Evolutionary conservation across 1,140 invertebrate species (phyloP), one percentile per base, ranked within the genome.

Genomic region (Brachionus angularis): DNA sequence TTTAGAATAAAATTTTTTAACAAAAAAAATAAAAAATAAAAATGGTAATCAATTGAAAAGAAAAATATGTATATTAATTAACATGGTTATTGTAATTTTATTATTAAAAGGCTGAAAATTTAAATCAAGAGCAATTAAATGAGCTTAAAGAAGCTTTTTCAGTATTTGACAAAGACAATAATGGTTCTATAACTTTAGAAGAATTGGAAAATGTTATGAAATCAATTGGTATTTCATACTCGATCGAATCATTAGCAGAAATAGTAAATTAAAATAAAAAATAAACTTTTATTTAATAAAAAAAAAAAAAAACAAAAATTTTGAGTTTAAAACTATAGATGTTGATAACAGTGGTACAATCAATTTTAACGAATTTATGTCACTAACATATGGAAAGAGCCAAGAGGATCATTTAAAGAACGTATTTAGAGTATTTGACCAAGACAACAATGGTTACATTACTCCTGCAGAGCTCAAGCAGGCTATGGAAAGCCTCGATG

Each of bases 131-230:
- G 36, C 46, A 71, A 39, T 23, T 71, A 3, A 29, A 50, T 39
- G 67, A 71, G 2, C 31, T 71, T 8, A 31, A 36, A 7, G 25
- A 52, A 12, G 49, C 49, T 25, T 71, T 71, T 53, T 39, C 33
- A 23, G 1, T 71, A 8, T 71, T 71, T 33, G 67, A 71, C 49
- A 33, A 31, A 42, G 67, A 71, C 25, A 33, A 33, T 14, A 53
- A 27, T 34, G 67, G 67, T n/a, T 52, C 27, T 1, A 71, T 71
- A 27, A 52, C 67, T 18, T 23, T 39, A 7, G 47, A 50, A 29
- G 67, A 71, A 39, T 42, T 71, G 14, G 50, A 53, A 44, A 71
- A 36, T 52, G 67, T 55, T 5, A 71, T 71, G 67, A 49, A 7
- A 21, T 71, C 49, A 1, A 71, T 71, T 44, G 67, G 46, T 10